phyloP scores from a whole-genome alignment of 64 coral and sea anemone species.

The Dendrophyllia cribrosa region DNA sequence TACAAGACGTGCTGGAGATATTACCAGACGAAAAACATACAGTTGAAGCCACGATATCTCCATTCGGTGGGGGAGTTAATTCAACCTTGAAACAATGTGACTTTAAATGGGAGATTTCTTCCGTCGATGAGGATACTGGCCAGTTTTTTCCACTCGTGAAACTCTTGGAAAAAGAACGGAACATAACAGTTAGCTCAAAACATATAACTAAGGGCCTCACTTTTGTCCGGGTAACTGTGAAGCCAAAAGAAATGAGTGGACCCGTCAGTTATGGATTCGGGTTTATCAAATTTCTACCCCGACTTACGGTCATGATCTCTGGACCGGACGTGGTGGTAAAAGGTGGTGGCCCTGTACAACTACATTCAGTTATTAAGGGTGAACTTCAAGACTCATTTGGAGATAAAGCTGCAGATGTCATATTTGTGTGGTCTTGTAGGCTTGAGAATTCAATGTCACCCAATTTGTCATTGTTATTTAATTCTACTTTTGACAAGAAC shows the following conservation, averaged over 20 bases:
- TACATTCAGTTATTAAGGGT: constrained; percentile 34
- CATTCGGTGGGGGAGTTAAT: background rate
- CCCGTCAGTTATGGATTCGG: constrained; percentile 69
- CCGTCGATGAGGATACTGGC: constrained; percentile 6
- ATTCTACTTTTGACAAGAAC: background rate
- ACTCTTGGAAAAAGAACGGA: background rate
- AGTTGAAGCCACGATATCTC: background rate
- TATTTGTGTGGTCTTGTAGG: constrained; percentile 75
- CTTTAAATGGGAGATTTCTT: constrained; percentile 36
- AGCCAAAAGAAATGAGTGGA: constrained; percentile 45
- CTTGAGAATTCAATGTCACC: constrained; percentile 9
- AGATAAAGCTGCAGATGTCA: constrained; percentile 18
- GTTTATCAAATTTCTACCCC: constrained; percentile 70
- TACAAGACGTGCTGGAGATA: background rate
- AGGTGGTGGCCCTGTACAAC: constrained; percentile 36
- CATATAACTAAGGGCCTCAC: background rate
- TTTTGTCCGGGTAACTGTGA: constrained; percentile 18
- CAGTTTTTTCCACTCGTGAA: background rate
- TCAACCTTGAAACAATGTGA: background rate
- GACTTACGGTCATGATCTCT: constrained; percentile 27
- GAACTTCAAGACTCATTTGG: constrained; percentile 49
- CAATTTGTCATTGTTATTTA: background rate
- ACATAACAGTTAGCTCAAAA: background rate
- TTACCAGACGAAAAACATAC: background rate
- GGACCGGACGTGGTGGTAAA: constrained; percentile 66